A percentile compares a stretch with the other conserved stretches of the same genome.
Evolutionary conservation across 37 sponge, comb jelly and placozoan species (phyloP).

Genomic region (Beroe forskalii): DNA sequence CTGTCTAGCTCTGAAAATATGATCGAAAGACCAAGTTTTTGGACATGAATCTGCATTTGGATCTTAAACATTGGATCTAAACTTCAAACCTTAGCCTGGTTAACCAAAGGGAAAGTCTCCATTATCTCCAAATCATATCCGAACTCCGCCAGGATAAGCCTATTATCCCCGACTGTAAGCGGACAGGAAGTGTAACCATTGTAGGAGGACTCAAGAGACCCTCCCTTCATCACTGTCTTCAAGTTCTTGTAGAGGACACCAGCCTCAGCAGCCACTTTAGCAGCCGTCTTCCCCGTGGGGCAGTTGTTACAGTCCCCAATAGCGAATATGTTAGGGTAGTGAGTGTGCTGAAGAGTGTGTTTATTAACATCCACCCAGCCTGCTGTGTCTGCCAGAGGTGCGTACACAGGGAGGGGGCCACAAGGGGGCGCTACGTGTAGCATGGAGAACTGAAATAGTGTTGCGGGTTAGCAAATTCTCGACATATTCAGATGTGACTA

Average conservation of each 20-base stretch:
- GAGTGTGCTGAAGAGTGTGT: slow-evolving; percentile 80
- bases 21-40: no score
- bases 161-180: slow-evolving; percentile 77
- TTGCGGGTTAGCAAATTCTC: background rate
- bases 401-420: slow-evolving; percentile 77
- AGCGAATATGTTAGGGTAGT: slow-evolving; percentile 80
- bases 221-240: slow-evolving; percentile 73
- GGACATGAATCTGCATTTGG: background rate
- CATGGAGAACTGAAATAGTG: slow-evolving; percentile 77
- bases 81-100: slow-evolving; percentile 87
- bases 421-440: slow-evolving; percentile 85
- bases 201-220: slow-evolving; percentile 70
- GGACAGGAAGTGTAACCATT: slow-evolving; percentile 93
- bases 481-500: no score
- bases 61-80: background rate
- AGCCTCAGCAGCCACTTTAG: slow-evolving; percentile 83
- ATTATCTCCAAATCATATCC: slow-evolving; percentile 78
- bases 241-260: slow-evolving; percentile 74
- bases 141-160: slow-evolving; percentile 87
- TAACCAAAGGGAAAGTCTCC: slow-evolving; percentile 88
- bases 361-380: slow-evolving; percentile 91
- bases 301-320: slow-evolving; percentile 88
- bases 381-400: slow-evolving; percentile 71
- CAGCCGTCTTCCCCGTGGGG: slow-evolving; percentile 87
- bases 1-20: no score